These are phyloP conservation scores for Notolabrus celidotus DNA, from an alignment of 2,797 vertebrate genomes.

Conservation along the genomic window DNA sequence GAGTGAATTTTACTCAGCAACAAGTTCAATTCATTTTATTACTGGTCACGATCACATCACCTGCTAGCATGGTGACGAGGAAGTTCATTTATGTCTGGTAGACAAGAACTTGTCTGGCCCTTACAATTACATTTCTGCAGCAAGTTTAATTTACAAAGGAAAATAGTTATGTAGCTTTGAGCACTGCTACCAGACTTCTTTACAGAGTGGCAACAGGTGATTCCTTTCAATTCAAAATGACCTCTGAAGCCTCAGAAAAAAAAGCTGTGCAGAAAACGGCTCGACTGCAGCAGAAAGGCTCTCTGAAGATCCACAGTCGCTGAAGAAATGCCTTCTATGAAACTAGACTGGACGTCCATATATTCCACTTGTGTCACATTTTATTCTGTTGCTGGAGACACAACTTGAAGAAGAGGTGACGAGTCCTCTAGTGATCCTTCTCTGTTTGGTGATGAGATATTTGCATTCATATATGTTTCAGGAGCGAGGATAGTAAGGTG, in stretches of 20 bases:
- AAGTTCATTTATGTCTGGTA: too few relatives aligned
- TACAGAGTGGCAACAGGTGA: background rate
- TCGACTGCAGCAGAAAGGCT: background rate
- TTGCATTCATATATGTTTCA: too few relatives aligned
- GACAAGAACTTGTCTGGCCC: too few relatives aligned
- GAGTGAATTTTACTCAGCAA: too few relatives aligned
- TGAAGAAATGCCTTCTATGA: background rate
- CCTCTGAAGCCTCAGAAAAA: slow-evolving; percentile 2
- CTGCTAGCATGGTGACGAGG: too few relatives aligned
- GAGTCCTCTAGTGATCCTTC: slow-evolving; percentile 42
- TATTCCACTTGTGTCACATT: slow-evolving; percentile 2
- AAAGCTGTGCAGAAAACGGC: background rate
- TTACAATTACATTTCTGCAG: background rate
- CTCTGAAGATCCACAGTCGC: background rate
- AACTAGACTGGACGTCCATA: slow-evolving; percentile 6
- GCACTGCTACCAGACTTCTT: background rate
- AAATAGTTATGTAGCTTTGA: background rate
- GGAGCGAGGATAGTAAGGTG: too few relatives aligned
- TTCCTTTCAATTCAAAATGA: background rate
- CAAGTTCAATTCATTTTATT: too few relatives aligned
- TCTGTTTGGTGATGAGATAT: slow-evolving; percentile 73
- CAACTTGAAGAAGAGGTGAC: slow-evolving; percentile 19
- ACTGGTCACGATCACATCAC: too few relatives aligned
- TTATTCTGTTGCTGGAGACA: slow-evolving; percentile 25
- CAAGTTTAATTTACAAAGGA: slow-evolving; percentile 5